Evolutionary conservation across 1,140 invertebrate species (phyloP), one percentile per base, ranked within the genome.

Genomic region (Drosophila triauraria): DNA sequence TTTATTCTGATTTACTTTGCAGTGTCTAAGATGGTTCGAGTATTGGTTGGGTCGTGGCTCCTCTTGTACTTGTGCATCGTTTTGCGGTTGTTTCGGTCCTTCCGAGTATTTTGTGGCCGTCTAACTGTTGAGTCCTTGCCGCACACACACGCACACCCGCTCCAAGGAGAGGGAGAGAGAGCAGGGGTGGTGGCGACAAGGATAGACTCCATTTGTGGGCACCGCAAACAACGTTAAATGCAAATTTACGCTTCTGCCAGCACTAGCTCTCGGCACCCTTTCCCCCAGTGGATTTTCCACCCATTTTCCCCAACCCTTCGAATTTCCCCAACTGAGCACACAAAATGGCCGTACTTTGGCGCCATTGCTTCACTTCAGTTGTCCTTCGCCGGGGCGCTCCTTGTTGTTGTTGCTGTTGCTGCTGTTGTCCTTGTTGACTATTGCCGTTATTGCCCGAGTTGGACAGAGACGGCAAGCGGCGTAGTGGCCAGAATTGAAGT

Each of bases 221-320:
- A 88, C 85, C 85, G 78, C 85, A 90, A 88, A 90, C 81, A 90
- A 90, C 85, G 85, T 90, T 90, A 90, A 90, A 90, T 90, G 85
- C 85, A 90, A 90, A 90, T 90, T 90, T 90, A 90, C 81, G 75
- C 64, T 51, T 40, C 48, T 42, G 60, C 27, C 48, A 30, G 53
- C 6, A 3, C 43, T 5, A 9, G 9, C n/a, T 25, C 64, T 1
- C 40, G 4, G 40, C 40, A 42, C 38, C 50, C 40, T 17, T 48
- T 38, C 53, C 23, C 27, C 35, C 13, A 7, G 15, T 20, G 61
- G 20, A 25, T n/a, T 57, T 40, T 12, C 38, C 54, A 12, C 67
- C 67, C 65, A 53, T 20, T 53, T 65, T 27, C 53, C 58, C 30
- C 10, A n/a, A 38, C 35, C 35, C 35, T 40, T 40, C 13, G 13